A percentile compares a stretch with the other conserved stretches of the same genome.
These are phyloP conservation scores for Epinephelus malabaricus DNA, from an alignment of 2,797 vertebrate species.

Conservation along the genomic window DNA sequence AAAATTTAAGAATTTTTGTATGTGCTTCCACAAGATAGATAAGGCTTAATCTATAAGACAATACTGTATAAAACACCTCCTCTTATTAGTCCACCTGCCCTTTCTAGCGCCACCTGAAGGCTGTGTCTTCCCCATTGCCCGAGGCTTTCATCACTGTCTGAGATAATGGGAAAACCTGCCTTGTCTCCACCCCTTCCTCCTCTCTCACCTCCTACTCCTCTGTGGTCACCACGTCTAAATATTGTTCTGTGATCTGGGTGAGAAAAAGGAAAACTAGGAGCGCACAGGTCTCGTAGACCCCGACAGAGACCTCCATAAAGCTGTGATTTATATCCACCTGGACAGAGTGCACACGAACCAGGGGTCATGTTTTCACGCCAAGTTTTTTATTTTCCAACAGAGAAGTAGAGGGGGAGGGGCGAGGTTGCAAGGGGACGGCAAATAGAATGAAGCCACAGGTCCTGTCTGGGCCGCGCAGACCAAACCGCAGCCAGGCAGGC, in stretches of 20 bases:
- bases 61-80: slow-evolving; percentile 12
- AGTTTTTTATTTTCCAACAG: slow-evolving; percentile 76
- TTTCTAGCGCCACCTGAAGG: slow-evolving; percentile 8
- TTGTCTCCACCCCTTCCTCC: slow-evolving; percentile 13
- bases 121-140: slow-evolving; percentile 27
- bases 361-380: slow-evolving; percentile 72
- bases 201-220: slow-evolving; percentile 38
- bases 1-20: not conserved
- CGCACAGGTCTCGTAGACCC: slow-evolving; percentile 71
- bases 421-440: slow-evolving; percentile 71
- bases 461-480: slow-evolving; percentile 70
- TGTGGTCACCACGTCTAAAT: slow-evolving; percentile 80
- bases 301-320: slow-evolving; percentile 77
- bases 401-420: slow-evolving; percentile 30
- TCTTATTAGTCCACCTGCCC: slow-evolving; percentile 36
- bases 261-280: slow-evolving; percentile 78
- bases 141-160: slow-evolving; percentile 60
- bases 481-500: slow-evolving; percentile 72
- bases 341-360: slow-evolving; percentile 72
- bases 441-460: slow-evolving; percentile 80
- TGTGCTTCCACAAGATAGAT: not conserved
- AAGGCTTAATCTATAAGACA: not conserved
- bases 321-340: slow-evolving; percentile 86
- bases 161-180: slow-evolving; percentile 86
- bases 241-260: slow-evolving; percentile 85